Evolutionary conservation across 2,888 invertebrate species (phyloP), one percentile per base, ranked within the genome.

Genomic region (Panopea generosa): DNA sequence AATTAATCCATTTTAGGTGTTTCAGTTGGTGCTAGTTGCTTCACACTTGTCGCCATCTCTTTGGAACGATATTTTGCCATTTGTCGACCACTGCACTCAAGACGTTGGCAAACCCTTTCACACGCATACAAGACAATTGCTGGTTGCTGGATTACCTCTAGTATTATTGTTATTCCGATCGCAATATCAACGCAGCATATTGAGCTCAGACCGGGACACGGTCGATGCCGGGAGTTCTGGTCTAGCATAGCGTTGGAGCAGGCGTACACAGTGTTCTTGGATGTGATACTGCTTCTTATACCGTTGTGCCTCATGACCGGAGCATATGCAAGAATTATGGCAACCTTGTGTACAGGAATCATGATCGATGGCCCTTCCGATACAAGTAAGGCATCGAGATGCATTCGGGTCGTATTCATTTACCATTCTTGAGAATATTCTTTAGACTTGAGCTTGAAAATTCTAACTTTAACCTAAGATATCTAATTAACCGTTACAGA

Each of bases 21-120:
- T 70, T 95, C 95, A 0, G 96, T 96, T 40, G 95, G 95, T 1
- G 96, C 96, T 11, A 95, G 95, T 16, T 95, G 95, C 7, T 96
- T 96, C 95, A 96, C 96, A 0, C 90, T 96, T 77, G 96, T 96
- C 26, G 95, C 95, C 50, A 96, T 96, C 84, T 96, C 96, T 2
- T 94, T 96, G 84, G 96, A 96, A 90, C 93, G 97, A 11, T 96
- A 96, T 91, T 96, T 95, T 91, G 96, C 96, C 79, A 96, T 96
- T 84, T 96, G 96, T 89, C 95, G 95, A 91, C 96, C 96, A 0
- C 91, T 96, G 45, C 94, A 95, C 65, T 96, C 96, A 0, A 92
- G 96, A 24, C 93, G 95, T 69, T 96, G 96, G 96, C 96, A 96
- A 92, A 96, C 96, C 0, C 83, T 89, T 68, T 95, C 94, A 63